Evolutionary conservation across 1,140 invertebrate genomes (phyloP), one percentile per base, ranked within the genome.

Genomic region (Cydia pomonella): DNA sequence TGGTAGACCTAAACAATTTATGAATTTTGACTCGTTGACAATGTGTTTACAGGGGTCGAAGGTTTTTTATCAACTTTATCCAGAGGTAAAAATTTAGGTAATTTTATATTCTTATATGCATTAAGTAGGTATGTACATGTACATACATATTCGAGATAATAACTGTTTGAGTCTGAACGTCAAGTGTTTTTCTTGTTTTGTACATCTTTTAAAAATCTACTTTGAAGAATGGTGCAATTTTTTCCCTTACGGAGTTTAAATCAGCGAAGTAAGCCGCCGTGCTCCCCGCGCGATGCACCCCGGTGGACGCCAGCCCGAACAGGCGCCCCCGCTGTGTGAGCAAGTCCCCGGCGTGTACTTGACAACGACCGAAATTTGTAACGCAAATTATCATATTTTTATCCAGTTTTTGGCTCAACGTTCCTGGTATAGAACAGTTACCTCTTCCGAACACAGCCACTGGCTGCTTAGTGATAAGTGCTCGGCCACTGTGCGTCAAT

Each of bases 271-370:
- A 91, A 0, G 83, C 82, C 27, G 76, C 62, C 82, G 64, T 64
- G 81, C 12, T 75, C 13, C 77, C 80, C 62, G 73, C 75, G 27
- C 77, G 73, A 16, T 85, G 76, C 9, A 79, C 75, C 72, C 82
- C 89, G 0, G 83, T 86, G 1, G 85, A 82, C 4, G 88, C 87
- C 59, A 92, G 53, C 6, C 91, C 91, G 44, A 80, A 82, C 29
- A 92, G 38, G 7, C 73, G 73, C 2, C 77, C 84, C 2, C 75
- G 75, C 64, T 91, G 89, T 7, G 89, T 64, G 44, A 92, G 77
- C 3, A 92, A 76, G 74, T 92, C 91, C 41, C 91, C 87, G 25
- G 84, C 86, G 1, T 79, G 78, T 2, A 91, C 83, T 5, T 87
- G 86, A 77, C 90, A 92, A 9, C 79, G 80, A 6, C 78, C 77